Evolutionary conservation across 2,113 vertebrate species (phyloP), one percentile per base, ranked within the genome.

Genomic region (Pterocles burchelli): DNA sequence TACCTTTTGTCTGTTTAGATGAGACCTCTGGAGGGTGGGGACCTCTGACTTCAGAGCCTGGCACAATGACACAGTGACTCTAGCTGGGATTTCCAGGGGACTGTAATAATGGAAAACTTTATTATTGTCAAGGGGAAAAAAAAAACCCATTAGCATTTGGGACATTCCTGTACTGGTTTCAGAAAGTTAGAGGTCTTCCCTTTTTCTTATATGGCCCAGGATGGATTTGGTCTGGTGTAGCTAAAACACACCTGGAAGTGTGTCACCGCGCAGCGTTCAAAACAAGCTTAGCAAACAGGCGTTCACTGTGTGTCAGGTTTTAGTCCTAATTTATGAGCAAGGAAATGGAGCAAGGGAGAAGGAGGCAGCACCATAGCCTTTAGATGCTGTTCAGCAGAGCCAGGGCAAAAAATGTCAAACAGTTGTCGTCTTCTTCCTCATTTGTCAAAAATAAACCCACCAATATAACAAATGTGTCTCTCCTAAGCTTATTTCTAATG

Each of bases 401-500:
- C 61, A 54, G 0, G 1, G 66, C 52, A 79, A 70, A 59, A 70
- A 76, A 38, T 4, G 12, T 28, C 31, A 24, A 57, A 33, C 14
- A 5, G 29, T 67, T 52, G 55, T 55, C 49, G 7, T 83, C 28
- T 46, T 83, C 58, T 73, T 71, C 77, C 77, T 81, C 75, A 24
- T 54, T 59, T 62, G 58, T 88, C 78, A 46, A 61, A 70, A 89
- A 57, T 41, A 88, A 78, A 48, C 41, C 71, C 62, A 34, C 52
- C 67, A 38, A 36, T 70, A 41, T 26, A 89, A 92, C 29, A 80
- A 57, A 65, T 85, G 63, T 46, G 46, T 36, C 55, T 82, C 38
- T 91, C 57, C 76, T 77, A 73, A 95, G 88, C 84, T 90, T 89
- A 31, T 82, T 76, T 86, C 71, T 90, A 92, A 74, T 88, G 93